Base-by-base conservation (phyloP, 1,140 invertebrate genomes). In the Ips nitidus region DNA sequence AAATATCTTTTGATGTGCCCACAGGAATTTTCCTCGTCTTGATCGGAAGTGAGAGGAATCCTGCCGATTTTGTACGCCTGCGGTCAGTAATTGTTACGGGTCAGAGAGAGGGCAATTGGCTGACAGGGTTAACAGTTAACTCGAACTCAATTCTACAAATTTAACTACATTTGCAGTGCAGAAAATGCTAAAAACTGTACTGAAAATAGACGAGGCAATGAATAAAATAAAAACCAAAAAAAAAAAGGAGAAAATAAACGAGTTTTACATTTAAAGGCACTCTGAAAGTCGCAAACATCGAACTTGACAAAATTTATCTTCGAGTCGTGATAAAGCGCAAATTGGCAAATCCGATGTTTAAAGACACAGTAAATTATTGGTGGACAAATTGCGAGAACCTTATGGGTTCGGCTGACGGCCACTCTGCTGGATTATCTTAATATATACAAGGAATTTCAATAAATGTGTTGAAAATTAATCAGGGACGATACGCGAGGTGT, bases 381-480 rank as follows among this genome's bases (percentile, higher is more conserved):
- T n/a, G 38, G 38, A 52, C 65, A 59, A 67, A 67, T 67, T 59
- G 65, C 63, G 55, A 52, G 41, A 50, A 41, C 52, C 55, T 67
- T 59, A 52, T 67, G 65, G 55, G 53, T 65, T 65, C 63, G 50
- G 61, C 47, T 63, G 61, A 63, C 61, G 61, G 40, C 61, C 61
- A 63, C 61, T 63, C 40, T 45, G 22, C 38, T 36, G 63, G 52
- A 56, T 65, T 65, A 65, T 65, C 63, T 65, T 56, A 65, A 65
- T 65, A 56, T 65, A 65, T 65, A 65, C 63, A 65, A 41, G 63
- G 63, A 65, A 65, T 65, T 65, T 65, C 63, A 65, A 65, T 65
- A 65, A 65, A 65, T 65, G 63, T 56, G 63, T 65, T 56, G 63
- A 65, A 65, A 65, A 65, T 65, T 65, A 65, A 65, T 65, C 63